phyloP scores from a whole-genome alignment of 2,888 invertebrate genomes.

The Noctua janthina region DNA sequence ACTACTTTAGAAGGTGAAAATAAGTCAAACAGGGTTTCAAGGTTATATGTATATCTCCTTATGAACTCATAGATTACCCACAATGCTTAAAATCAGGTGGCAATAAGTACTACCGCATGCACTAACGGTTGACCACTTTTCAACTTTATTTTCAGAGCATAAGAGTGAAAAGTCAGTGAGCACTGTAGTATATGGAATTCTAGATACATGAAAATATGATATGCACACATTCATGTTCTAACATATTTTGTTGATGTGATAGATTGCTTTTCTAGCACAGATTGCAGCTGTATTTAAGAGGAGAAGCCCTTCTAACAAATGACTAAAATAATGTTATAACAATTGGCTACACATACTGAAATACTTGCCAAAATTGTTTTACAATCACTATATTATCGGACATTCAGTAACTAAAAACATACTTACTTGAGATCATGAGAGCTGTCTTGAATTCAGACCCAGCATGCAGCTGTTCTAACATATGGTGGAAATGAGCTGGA shows the following conservation, averaged over 20 bases:
- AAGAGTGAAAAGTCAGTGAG: too few species aligned
- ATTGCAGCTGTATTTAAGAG: not conserved
- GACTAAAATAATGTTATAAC: slow-evolving; percentile 27
- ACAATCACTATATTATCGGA: slow-evolving; percentile 19
- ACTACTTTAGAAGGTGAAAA: not conserved
- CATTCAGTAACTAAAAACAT: not conserved
- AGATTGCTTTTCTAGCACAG: not conserved
- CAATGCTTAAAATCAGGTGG: not conserved
- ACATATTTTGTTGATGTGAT: not conserved
- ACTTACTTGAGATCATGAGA: slow-evolving; percentile 93
- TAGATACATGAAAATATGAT: not conserved
- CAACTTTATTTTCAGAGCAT: too few species aligned
- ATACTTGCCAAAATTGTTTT: slow-evolving; percentile 47
- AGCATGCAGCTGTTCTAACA: slow-evolving; percentile 94
- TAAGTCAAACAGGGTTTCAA: not conserved
- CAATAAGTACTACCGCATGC: not conserved
- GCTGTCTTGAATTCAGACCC: slow-evolving; percentile 93
- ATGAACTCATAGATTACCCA: not conserved
- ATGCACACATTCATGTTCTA: not conserved
- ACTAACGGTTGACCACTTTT: too few species aligned
- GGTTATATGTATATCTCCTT: not conserved
- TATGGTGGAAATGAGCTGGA: slow-evolving; percentile 97
- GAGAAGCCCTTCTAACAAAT: not conserved
- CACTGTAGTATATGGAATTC: too few species aligned
- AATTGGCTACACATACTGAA: slow-evolving; percentile 51